Conservation (phyloP, 2,888 invertebrate genomes). For the Octodonta nipae region DNA sequence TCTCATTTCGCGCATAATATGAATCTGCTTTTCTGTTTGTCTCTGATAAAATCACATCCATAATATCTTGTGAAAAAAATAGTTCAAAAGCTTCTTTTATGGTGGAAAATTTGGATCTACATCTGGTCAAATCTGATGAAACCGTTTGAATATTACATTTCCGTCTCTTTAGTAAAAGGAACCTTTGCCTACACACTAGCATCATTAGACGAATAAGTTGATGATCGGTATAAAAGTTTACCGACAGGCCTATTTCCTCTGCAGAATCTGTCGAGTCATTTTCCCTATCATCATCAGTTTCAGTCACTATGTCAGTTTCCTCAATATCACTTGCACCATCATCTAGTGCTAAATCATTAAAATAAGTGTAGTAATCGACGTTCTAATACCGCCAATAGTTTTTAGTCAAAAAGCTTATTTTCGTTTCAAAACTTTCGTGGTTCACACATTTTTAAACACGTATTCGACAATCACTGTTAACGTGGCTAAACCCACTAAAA, state of each 20-base stretch:
- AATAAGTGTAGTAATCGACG: conserved; percentile 8
- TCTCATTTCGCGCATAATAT: too few relatives aligned
- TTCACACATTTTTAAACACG: conserved; percentile 3
- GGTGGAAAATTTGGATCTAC: too few relatives aligned
- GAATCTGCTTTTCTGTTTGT: too few relatives aligned
- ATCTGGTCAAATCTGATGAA: too few relatives aligned
- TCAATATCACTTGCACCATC: conserved; percentile 8
- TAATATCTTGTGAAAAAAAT: too few relatives aligned
- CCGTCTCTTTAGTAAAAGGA: too few relatives aligned
- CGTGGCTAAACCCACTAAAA: conserved; percentile 1
- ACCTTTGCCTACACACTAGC: conserved; percentile 8
- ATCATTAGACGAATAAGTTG: conserved; percentile 8
- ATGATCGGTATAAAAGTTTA: conserved; percentile 7
- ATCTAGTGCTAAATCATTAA: conserved; percentile 8
- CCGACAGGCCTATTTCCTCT: conserved; percentile 4
- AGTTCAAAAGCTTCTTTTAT: too few relatives aligned
- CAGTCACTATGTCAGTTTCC: conserved; percentile 1
- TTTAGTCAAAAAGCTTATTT: conserved; percentile 1
- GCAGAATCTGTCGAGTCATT: conserved; percentile 8
- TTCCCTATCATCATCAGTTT: conserved; percentile 6
- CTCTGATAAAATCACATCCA: too few relatives aligned
- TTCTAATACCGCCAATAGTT: conserved; percentile 6
- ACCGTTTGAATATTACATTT: too few relatives aligned
- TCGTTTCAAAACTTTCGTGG: conserved; percentile 3
- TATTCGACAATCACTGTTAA: background rate